A percentile compares a stretch with the other conserved stretches of the same genome.
Conservation (phyloP, 2,888 invertebrate genomes). For the Clitarchus hookeri region DNA sequence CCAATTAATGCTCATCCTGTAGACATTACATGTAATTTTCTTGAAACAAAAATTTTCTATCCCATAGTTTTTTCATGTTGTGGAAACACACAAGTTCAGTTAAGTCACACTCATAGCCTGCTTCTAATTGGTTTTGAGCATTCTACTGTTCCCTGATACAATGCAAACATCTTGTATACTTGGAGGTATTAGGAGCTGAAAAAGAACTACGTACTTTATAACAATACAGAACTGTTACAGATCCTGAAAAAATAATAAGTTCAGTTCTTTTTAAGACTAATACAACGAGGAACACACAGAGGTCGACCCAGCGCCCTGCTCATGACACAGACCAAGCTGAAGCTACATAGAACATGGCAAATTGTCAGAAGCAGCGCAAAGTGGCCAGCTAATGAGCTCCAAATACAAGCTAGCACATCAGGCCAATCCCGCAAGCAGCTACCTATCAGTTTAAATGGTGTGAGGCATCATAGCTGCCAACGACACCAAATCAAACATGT, state of each 20-base stretch:
- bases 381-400: not conserved
- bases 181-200: not conserved
- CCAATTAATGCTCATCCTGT: no score
- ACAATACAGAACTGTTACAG: not conserved
- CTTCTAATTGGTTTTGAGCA: not conserved
- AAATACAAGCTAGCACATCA: not conserved
- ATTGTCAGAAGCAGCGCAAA: not conserved
- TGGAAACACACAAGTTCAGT: no score
- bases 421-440: conserved; percentile 14
- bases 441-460: not conserved
- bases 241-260: not conserved
- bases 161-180: not conserved
- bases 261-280: not conserved
- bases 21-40: no score
- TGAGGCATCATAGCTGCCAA: conserved; percentile 14
- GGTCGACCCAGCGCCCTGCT: not conserved
- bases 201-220: not conserved
- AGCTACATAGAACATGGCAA: not conserved
- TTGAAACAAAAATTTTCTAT: no score
- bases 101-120: no score
- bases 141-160: not conserved
- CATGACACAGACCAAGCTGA: not conserved
- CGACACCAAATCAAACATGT: not conserved
- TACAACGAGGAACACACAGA: not conserved
- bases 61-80: no score